Base-by-base conservation (phyloP, 2,797 vertebrate species). In the Holocentrus rufus region DNA sequence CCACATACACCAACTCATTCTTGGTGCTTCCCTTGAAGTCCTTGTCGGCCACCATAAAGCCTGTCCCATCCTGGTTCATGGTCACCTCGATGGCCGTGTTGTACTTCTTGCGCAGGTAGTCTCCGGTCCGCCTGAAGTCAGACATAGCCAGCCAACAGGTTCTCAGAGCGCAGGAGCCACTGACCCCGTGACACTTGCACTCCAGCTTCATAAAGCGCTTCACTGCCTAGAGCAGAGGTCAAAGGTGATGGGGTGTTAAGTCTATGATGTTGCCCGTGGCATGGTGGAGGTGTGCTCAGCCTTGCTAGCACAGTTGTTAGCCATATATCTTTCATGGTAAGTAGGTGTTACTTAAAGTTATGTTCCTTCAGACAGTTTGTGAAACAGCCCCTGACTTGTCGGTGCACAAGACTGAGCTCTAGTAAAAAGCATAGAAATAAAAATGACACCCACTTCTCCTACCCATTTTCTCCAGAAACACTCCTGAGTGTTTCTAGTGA, bases 161-260 rank as follows among this genome's bases (percentile, higher is more conserved):
- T 87, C 97, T 96, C 83, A 99, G 93, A 7, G 97, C 96, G 80
- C 98, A 99, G 82, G 98, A 98, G 83, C 98, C 98, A 0, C 98
- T 99, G 81, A 99, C 96, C 15, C 98, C 98, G 0, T 99, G 98
- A 91, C 98, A 99, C 90, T 99, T 99, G 90, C 98, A 99, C 90
- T 98, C 96, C 89, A 96, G 94, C 93, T 98, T 98, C 95, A 99
- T 95, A 91, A 99, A 99, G 66, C 96, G 95, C 88, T 98, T 97
- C 89, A 99, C 98, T 63, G 98, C 97, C 98, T 99, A 79, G 18
- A 87, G 85, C 79, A 82, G 63, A 71, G 85, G 88, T 89, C 85
- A 90, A 74, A 90, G 87, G 88, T 87, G 85, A 89, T 81, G 56
- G 71, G 81, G 74, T 80, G 78, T 87, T 88, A 82, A 89, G 60